A percentile compares a stretch with the other conserved stretches of the same genome.
Conservation (phyloP, 2,113 vertebrate genomes). For the Neolamprologus sp. region DNA sequence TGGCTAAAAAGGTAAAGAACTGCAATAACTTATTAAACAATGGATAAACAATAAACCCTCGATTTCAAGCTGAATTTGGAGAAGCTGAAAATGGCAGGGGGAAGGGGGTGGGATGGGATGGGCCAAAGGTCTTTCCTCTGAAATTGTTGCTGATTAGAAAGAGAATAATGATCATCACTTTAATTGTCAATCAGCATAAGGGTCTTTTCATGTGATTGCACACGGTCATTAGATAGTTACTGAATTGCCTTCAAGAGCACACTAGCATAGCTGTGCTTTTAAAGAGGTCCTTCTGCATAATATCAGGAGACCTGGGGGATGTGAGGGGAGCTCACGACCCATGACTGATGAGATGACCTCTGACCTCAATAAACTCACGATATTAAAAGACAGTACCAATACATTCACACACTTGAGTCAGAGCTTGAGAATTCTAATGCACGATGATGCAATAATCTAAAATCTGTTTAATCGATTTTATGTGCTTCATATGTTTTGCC, state of each 20-base stretch:
- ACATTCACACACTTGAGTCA: background rate
- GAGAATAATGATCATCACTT: background rate
- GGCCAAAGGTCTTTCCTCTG: background rate
- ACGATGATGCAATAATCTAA: background rate
- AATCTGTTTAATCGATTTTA: background rate
- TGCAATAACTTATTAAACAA: background rate
- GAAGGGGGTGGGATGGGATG: background rate
- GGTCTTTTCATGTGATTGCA: conserved; percentile 30
- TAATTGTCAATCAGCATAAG: conserved; percentile 15
- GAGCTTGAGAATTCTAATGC: background rate
- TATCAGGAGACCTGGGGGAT: background rate
- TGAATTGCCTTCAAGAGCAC: background rate
- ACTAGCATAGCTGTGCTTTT: background rate
- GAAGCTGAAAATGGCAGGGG: background rate
- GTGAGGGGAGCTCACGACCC: background rate
- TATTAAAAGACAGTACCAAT: background rate
- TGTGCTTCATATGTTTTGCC: background rate
- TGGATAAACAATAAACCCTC: background rate
- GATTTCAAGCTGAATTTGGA: background rate
- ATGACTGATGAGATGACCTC: conserved; percentile 33
- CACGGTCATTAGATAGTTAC: background rate
- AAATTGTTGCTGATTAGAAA: conserved; percentile 14
- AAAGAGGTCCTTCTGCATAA: background rate
- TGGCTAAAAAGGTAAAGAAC: background rate
- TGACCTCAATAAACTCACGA: background rate